These are phyloP conservation scores for Oxyscelio sp. DNA, from an alignment of 2,888 invertebrate species.

Conservation along the genomic window DNA sequence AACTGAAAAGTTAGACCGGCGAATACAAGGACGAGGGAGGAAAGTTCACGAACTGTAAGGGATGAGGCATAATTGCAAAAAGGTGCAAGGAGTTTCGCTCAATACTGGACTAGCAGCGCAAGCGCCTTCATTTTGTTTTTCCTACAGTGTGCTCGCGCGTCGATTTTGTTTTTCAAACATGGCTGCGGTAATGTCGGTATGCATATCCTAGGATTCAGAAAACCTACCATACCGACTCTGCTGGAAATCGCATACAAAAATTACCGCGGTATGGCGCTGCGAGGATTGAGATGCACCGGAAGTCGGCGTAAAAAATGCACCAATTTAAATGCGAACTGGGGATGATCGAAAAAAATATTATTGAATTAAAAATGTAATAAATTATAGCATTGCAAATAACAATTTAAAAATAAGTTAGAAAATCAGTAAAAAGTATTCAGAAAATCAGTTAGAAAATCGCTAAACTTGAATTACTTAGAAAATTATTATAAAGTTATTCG, in stretches of 20 bases:
- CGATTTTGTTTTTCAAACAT: constrained; percentile 87
- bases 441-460: too few species aligned
- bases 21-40: constrained; percentile 74
- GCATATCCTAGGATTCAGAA: constrained; percentile 75
- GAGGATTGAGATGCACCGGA: constrained; percentile 49
- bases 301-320: neutral
- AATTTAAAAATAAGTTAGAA: too few species aligned
- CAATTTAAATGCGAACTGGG: neutral
- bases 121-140: constrained; percentile 89
- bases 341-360: neutral
- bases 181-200: constrained; percentile 83
- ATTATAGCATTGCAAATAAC: too few species aligned
- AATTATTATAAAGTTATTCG: too few species aligned
- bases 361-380: neutral
- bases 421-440: too few species aligned
- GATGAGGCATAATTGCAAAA: constrained; percentile 86
- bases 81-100: constrained; percentile 87
- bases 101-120: constrained; percentile 88
- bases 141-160: constrained; percentile 82
- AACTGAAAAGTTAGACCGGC: constrained; percentile 72
- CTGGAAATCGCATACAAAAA: constrained; percentile 74
- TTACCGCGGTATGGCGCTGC: constrained; percentile 81
- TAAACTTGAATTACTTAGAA: too few species aligned
- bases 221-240: constrained; percentile 82
- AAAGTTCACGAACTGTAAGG: constrained; percentile 77